Evolutionary conservation across 2,113 vertebrate genomes (phyloP), one percentile per base, ranked within the genome.

Genomic region (Nesogale talazaci): DNA sequence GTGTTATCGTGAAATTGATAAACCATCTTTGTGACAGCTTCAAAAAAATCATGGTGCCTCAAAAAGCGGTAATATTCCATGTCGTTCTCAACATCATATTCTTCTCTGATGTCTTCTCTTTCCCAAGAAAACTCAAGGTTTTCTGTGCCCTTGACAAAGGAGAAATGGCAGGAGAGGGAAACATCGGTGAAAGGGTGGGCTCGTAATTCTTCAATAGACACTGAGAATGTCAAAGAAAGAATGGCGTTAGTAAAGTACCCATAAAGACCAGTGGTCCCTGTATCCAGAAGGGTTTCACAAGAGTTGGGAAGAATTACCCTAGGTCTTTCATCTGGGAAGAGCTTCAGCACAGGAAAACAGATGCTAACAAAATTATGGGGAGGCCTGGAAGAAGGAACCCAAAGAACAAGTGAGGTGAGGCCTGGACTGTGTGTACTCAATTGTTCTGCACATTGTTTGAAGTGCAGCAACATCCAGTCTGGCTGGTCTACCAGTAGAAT

Each of bases 41-140:
- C 70, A 42, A 93, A 97, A 93, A 97, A 96, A 27, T 94, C 95
- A 25, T 95, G 95, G 20, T 96, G 52, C 7, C 65, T 83, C 7
- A 97, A 96, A 90, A 96, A 96, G 19, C 10, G 57, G 46, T 88
- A 95, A 76, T 92, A 96, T 20, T 94, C 80, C 10, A 67, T 70
- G 25, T 95, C 83, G 23, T 94, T 89, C 27, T 96, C 96, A 46
- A 96, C 94, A 57, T 96, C 93, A 20, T 97, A 96, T 84, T 97
- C 97, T 69, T 97, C 96, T 90, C 31, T 83, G 56, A 97, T 97
- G 79, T 98, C 96, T 92, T 97, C 96, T 63, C 96, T 94, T 77
- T 96, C 94, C 96, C 96, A 97, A 82, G 92, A 94, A 90, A 97
- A 96, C n/a, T 94, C 88, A 65, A 97, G 83, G 67, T 96, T 92